phyloP scores from a whole-genome alignment of 2,888 invertebrate genomes.

The Nineta flava region DNA sequence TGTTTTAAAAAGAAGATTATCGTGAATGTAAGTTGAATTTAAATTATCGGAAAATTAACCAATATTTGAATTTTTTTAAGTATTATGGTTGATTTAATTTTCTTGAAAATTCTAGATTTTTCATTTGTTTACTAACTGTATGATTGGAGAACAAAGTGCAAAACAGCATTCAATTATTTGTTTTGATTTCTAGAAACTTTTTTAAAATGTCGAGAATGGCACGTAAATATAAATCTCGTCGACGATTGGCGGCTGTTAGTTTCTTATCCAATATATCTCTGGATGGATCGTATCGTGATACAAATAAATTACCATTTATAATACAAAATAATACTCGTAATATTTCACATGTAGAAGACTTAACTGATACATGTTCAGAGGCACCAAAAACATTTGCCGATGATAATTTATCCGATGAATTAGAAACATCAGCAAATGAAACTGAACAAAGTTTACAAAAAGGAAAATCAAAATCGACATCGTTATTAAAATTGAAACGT shows the following conservation, averaged over 20 bases:
- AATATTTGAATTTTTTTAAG: too few relatives aligned
- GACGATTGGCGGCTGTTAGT: conserved; percentile 81
- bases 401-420: conserved; percentile 21
- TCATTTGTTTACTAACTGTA: too few relatives aligned
- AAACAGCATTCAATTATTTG: too few relatives aligned
- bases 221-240: conserved; percentile 50
- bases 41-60: too few relatives aligned
- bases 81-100: too few relatives aligned
- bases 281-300: conserved; percentile 73
- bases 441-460: conserved; percentile 16
- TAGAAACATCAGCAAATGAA: conserved; percentile 24
- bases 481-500: conserved; percentile 14
- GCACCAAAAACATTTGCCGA: conserved; percentile 15
- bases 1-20: too few relatives aligned
- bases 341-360: conserved; percentile 11
- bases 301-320: conserved; percentile 34
- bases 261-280: conserved; percentile 91
- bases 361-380: conserved; percentile 8
- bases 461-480: conserved; percentile 9
- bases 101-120: too few relatives aligned
- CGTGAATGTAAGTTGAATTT: too few relatives aligned
- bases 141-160: too few relatives aligned
- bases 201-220: conserved; percentile 36
- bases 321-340: conserved; percentile 27
- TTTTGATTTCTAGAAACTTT: not conserved